Percentiles rank a stretch among this genome's conserved stretches.
Evolutionary conservation across 2,888 invertebrate species (phyloP).

Genomic region (Bhutanitis thaidina): DNA sequence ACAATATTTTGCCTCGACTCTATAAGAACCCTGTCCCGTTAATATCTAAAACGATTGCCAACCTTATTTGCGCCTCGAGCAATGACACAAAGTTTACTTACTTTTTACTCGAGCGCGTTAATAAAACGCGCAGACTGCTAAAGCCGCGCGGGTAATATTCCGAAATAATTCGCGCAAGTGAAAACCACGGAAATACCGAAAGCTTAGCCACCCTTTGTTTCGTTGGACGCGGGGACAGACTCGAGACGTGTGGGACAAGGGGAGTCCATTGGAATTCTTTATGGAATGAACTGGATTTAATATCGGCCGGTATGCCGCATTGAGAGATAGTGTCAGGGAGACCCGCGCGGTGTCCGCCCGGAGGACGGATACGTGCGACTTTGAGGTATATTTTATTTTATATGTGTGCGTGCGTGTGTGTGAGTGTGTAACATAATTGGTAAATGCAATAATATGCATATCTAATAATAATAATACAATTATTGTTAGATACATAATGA

Average conservation of each 20-base stretch:
- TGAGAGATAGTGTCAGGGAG: conserved; percentile 51
- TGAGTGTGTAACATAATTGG: neutral
- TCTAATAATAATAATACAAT: too few species aligned
- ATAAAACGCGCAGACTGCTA: too few species aligned
- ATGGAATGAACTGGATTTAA: conserved; percentile 74
- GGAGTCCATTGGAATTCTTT: conserved; percentile 71
- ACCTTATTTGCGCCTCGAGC: too few species aligned
- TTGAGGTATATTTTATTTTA: conserved; percentile 21
- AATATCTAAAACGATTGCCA: too few species aligned
- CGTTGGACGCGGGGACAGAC: conserved; percentile 22
- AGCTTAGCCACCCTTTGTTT: conserved; percentile 29
- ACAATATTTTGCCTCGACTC: too few species aligned
- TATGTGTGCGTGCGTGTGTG: neutral
- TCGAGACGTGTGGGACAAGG: conserved; percentile 29
- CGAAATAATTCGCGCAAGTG: conserved; percentile 20
- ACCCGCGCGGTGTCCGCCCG: conserved; percentile 23
- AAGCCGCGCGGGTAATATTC: too few species aligned
- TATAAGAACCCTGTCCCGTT: too few species aligned
- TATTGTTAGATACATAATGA: too few species aligned
- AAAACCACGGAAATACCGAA: conserved; percentile 23
- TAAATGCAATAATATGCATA: neutral
- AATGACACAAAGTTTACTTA: too few species aligned
- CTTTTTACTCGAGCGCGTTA: too few species aligned
- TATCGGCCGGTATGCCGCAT: conserved; percentile 67
- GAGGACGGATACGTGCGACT: conserved; percentile 20